These are phyloP conservation scores for Alitta virens DNA, from an alignment of 2,888 invertebrate species.

Conservation along the genomic window DNA sequence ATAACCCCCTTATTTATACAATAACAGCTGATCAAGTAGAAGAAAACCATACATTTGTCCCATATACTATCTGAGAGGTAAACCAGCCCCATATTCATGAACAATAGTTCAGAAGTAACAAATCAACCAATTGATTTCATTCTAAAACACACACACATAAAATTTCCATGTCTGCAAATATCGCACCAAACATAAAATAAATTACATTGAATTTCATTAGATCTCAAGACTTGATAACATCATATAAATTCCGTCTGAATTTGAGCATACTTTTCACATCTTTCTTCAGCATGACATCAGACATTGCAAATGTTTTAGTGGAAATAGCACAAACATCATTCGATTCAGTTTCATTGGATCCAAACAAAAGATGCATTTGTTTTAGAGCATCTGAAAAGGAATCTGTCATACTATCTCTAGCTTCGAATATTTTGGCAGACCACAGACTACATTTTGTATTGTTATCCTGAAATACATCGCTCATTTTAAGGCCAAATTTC, in stretches of 20 bases:
- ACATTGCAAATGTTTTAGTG: slow-evolving; percentile 34
- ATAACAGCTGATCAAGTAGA: no score
- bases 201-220: no score
- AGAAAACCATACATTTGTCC: no score
- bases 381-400: slow-evolving; percentile 33
- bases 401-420: slow-evolving; percentile 33
- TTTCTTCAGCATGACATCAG: slow-evolving; percentile 36
- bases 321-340: background rate
- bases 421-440: slow-evolving; percentile 44
- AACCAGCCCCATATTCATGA: no score
- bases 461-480: slow-evolving; percentile 6
- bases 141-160: no score
- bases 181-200: no score
- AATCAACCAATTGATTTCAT: no score
- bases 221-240: background rate
- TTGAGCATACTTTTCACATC: slow-evolving; percentile 40
- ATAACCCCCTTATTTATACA: no score
- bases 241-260: slow-evolving; percentile 34
- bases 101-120: no score
- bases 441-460: slow-evolving; percentile 35
- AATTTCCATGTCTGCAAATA: no score
- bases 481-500: slow-evolving; percentile 6
- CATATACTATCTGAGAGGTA: no score
- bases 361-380: slow-evolving; percentile 12
- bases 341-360: background rate